Conservation (phyloP, 2,888 invertebrate species). For the Dryococelus australis region DNA sequence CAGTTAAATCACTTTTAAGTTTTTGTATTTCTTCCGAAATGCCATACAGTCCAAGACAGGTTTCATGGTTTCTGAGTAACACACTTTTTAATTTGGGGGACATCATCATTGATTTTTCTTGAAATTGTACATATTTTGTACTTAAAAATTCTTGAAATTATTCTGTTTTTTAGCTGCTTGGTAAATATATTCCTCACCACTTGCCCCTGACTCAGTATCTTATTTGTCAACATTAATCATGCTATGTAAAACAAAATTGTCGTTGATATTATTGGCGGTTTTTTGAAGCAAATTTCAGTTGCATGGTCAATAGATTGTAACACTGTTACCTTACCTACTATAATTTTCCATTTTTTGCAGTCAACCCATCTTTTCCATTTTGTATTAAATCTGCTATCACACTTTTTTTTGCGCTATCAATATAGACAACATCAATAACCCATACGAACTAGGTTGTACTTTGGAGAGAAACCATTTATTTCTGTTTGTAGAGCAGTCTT, state of each 20-base stretch:
- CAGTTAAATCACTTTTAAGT: neutral
- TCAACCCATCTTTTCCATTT: conserved; percentile 24
- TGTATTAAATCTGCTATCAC: conserved; percentile 29
- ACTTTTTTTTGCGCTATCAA: neutral
- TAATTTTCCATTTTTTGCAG: conserved; percentile 16
- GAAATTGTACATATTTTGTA: neutral
- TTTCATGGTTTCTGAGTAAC: neutral
- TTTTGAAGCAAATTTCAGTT: conserved; percentile 29
- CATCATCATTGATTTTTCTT: conserved; percentile 23
- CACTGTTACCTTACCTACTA: conserved; percentile 31
- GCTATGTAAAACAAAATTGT: conserved; percentile 27
- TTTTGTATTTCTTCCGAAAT: conserved; percentile 4
- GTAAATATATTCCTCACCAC: neutral
- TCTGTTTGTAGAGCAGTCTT: conserved; percentile 18
- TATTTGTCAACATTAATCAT: neutral
- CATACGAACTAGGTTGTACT: conserved; percentile 20
- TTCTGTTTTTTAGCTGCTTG: neutral
- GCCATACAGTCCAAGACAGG: neutral
- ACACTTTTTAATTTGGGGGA: conserved; percentile 30
- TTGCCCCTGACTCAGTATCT: conserved; percentile 3
- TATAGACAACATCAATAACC: conserved; percentile 26
- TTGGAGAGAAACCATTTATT: neutral
- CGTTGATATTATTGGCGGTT: conserved; percentile 25
- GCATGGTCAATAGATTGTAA: conserved; percentile 18
- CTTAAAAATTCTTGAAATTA: neutral